Evolutionary conservation across 2,888 invertebrate genomes (phyloP), one percentile per base, ranked within the genome.

Genomic region (Phanerotoma sp.): DNA sequence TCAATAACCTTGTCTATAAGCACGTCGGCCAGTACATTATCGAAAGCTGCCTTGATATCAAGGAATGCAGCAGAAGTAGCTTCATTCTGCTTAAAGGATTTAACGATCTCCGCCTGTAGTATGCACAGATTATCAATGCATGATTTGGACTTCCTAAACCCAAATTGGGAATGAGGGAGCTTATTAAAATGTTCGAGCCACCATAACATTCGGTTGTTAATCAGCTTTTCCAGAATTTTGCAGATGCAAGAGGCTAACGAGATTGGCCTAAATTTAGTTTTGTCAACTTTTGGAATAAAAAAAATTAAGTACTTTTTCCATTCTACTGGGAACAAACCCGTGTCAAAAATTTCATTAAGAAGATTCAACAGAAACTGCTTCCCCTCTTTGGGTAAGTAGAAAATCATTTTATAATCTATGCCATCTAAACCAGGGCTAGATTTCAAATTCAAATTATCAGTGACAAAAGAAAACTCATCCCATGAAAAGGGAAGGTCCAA

Each of bases 21-120:
- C n/a, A n/a, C n/a, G n/a, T n/a, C n/a, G n/a, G n/a, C n/a, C n/a
- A n/a, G n/a, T n/a, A n/a, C 53, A 22, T 49, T 54, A 15, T 54
- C 51, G 15, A 38, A 54, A 3, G 57, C 53, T 9, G 40, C 47
- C 28, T 57, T 32, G 5, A 54, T 57, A 28, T 54, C 54, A 1
- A 54, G n/a, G 16, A 57, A 57, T 2, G 51, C 30, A 2, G 35
- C 54, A 11, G 35, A 45, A 1, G 42, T 16, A 4, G 28, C 21
- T 4, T 50, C 35, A 11, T 21, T 37, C 25, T 35, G 4, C 5
- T 9, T 28, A 6, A 42, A 46, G 10, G 45, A 33, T 22, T 28
- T 15, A 10, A 10, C 28, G 9, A 54, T 33, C 15, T 50, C 51
- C 3, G 47, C 41, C 7, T 15, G 25, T 16, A 54, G 10, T 1